phyloP scores from a whole-genome alignment of 2,797 vertebrate genomes.

The Oreochromis mossambicus region DNA sequence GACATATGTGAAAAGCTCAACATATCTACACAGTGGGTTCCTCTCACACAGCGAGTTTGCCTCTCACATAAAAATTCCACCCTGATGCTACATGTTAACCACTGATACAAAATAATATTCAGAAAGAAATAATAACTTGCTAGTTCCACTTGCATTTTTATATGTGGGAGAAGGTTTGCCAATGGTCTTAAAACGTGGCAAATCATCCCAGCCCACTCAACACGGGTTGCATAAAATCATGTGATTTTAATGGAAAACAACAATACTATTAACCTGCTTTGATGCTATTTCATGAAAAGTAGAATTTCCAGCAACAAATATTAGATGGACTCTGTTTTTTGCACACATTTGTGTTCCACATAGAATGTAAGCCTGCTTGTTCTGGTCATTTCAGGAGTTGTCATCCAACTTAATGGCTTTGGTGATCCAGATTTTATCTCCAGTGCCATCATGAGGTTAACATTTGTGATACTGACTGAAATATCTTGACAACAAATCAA shows the following conservation, averaged over 20 bases:
- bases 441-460: neutral
- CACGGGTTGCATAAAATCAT: neutral
- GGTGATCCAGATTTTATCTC: neutral
- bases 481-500: neutral
- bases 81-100: neutral
- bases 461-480: neutral
- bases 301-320: neutral
- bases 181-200: neutral
- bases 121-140: neutral
- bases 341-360: neutral
- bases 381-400: neutral
- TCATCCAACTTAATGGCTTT: neutral
- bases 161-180: neutral
- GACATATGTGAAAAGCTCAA: conserved; percentile 77
- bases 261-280: neutral
- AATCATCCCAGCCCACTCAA: neutral
- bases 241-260: neutral
- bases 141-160: neutral
- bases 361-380: neutral
- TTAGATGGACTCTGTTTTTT: neutral
- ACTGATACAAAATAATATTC: neutral
- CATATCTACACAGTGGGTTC: conserved; percentile 52
- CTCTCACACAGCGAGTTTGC: conserved; percentile 6
- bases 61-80: neutral
- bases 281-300: neutral